A percentile compares a stretch with the other conserved stretches of the same genome.
phyloP scores from a whole-genome alignment of 2,113 vertebrate species.

The Apodemus speciosus region DNA sequence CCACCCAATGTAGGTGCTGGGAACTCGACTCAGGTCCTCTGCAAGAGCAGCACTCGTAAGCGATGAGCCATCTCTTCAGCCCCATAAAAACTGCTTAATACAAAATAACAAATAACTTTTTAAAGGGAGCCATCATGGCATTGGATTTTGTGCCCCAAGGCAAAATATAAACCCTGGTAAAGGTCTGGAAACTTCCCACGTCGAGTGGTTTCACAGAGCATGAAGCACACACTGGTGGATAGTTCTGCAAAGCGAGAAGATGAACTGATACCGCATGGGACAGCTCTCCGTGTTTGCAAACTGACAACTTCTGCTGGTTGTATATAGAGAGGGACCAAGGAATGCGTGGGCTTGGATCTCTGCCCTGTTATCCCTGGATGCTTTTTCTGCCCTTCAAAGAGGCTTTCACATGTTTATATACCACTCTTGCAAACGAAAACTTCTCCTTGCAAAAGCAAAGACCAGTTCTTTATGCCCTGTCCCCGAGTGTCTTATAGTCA shows the following conservation, averaged over 20 bases:
- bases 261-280: neutral
- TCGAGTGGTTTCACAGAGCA: neutral
- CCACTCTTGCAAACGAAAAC: neutral
- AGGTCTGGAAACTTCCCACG: neutral
- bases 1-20: neutral
- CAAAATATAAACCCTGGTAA: neutral
- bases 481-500: neutral
- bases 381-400: constrained; percentile 42
- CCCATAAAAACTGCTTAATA: neutral
- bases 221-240: accelerated
- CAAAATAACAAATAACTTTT: constrained; percentile 27
- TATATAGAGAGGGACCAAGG: constrained; percentile 12
- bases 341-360: constrained; percentile 36
- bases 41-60: neutral
- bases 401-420: neutral
- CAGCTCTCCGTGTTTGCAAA: neutral
- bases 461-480: neutral
- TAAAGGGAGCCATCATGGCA: neutral
- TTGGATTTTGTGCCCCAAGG: neutral
- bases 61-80: neutral
- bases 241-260: neutral
- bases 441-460: neutral
- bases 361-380: neutral
- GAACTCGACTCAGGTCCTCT: neutral
- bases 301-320: neutral